Base-by-base conservation (phyloP, 2,113 vertebrate species). In the Bungarus multicinctus region DNA sequence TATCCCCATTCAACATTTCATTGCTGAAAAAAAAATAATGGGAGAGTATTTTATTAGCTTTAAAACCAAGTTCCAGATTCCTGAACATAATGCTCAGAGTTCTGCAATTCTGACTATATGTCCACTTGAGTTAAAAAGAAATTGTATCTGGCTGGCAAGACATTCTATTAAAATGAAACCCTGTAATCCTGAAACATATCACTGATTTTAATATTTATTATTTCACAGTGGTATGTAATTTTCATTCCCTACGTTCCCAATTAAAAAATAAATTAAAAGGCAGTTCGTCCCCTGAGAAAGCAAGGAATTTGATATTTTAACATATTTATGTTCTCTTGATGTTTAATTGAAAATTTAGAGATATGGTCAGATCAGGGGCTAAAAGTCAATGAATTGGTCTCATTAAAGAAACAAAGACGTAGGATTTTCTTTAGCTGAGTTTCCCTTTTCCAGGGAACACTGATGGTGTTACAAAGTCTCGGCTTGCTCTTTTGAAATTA, bases 341-440 rank as follows among this genome's bases (percentile, higher is more conserved):
- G 5, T 88, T 39, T 20, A 45, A 23, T 18, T 25, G 30, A 89
- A 39, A 74, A 53, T 45, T 89, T 86, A 86, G 90, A 14, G 25
- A 91, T 27, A 7, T 20, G 50, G 23, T 92, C 18, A 12, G 50
- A 14, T 52, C n/a, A 54, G 14, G 34, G 8, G 53, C 47, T 22
- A 69, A 50, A 91, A 60, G 34, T 8, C 43, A 16, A 20, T 69
- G 30, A 69, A 69, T n/a, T 69, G 60, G 12, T 69, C 4, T 69
- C 11, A 69, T 0, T n/a, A 52, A 34, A 20, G 57, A 85, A 30
- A 1, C 0, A 0, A 0, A 0, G n/a, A 2, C 34, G 12, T 27
- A 90, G 85, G 52, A 30, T 88, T 94, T 22, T n/a, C 93, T 90
- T 94, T 0, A 20, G 30, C 22, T 30, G 18, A 22, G 11, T 20